phyloP scores from a whole-genome alignment of 2,113 vertebrate genomes.

The Mormoops blainvillei region DNA sequence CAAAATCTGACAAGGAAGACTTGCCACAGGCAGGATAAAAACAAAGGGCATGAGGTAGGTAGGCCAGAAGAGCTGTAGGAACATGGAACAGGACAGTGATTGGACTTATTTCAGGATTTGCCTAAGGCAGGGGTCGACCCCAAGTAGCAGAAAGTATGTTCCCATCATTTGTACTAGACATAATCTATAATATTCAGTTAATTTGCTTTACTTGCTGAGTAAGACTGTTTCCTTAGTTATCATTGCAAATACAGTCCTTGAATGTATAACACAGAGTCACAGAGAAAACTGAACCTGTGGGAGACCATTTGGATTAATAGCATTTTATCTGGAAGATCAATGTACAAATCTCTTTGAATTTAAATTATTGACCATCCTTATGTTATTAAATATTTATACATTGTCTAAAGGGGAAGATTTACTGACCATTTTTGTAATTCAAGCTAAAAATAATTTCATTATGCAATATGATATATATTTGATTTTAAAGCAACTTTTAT shows the following conservation, averaged over 20 bases:
- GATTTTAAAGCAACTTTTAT: neutral
- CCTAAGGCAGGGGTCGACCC: neutral
- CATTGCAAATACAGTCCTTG: neutral
- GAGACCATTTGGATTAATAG: constrained; percentile 26
- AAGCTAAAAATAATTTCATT: constrained; percentile 8
- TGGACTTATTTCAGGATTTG: neutral
- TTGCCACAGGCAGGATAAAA: neutral
- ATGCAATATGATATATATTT: neutral
- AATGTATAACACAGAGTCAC: neutral
- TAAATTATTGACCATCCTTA: constrained; percentile 38
- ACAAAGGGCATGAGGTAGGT: neutral
- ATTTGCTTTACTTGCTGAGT: constrained; percentile 8
- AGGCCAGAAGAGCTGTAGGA: neutral
- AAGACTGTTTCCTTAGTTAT: neutral
- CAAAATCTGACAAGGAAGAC: neutral
- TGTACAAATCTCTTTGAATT: constrained; percentile 54
- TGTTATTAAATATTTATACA: constrained; percentile 34
- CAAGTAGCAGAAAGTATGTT: neutral
- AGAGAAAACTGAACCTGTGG: constrained; percentile 24
- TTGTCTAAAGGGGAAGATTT: neutral
- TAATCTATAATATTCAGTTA: neutral
- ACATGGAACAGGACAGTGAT: neutral
- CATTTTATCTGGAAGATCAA: constrained; percentile 34
- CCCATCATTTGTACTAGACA: neutral
- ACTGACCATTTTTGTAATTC: neutral